Base-by-base conservation (phyloP, 2,797 vertebrate species). In the Silurus aristotelis region DNA sequence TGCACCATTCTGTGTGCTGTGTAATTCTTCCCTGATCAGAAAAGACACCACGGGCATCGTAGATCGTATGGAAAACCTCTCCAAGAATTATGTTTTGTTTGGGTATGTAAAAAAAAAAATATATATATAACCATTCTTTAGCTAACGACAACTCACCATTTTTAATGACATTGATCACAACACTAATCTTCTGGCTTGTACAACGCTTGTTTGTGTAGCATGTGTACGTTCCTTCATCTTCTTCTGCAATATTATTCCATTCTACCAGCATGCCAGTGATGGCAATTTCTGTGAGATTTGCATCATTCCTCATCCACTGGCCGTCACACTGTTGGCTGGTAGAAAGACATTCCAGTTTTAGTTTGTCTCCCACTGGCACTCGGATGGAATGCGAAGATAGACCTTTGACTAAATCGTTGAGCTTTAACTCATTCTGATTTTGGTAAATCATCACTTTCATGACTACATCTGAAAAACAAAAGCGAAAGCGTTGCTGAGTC, bases 161-260 rank as follows among this genome's bases (percentile, higher is more conserved):
- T 73, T 55, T 80, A 76, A 80, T 76, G 60, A 91, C 82, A 48
- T 87, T 84, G 22, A 91, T 79, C 38, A 67, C 86, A 14, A 91
- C 60, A 58, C 75, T 86, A 64, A 85, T 82, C 31, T 14, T 46
- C 48, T 84, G 67, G 5, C 63, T 68, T 17, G 17, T 77, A 84
- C 86, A 90, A 20, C 9, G 71, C 46, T 81, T 61, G 13, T 87
- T 84, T 71, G 82, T 38, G 10, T 76, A 48, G 63, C 91, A 91
- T 43, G 52, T 87, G 85, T 91, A 91, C 64, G n/a, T 87, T 72
- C 90, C 90, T 46, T 71, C 81, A 52, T 89, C 84, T 25, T 86
- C 72, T 72, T 75, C 82, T 81, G 70, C 80, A 56, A 91, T 85
- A 43, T 84, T 25, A 70, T 14, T 70, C 87, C 82, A 89, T 63